Evolutionary conservation across 2,113 vertebrate genomes (phyloP), one percentile per base, ranked within the genome.

Genomic region (Platichthys flesus): DNA sequence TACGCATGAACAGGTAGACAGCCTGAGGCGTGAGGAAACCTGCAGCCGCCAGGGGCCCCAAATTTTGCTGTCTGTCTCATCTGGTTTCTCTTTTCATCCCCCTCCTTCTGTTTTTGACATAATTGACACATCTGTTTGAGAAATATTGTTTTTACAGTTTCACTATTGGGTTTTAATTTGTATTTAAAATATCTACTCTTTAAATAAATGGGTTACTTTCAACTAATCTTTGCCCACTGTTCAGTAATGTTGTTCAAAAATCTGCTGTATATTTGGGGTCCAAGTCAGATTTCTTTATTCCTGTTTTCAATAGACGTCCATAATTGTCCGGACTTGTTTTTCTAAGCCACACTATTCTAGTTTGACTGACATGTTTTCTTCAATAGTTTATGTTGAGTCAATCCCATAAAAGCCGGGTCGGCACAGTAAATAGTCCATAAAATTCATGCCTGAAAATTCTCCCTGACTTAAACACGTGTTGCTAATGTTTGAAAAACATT

Each of bases 21-120:
- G 64, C 70, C 71, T 23, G 15, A 83, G 79, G 71, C 63, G 60
- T 35, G 28, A 75, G 70, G 37, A 73, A 51, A 72, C 63, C 42
- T 60, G 69, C 54, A 49, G 40, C 26, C 60, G 72, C 60, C 20
- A 47, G 73, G 49, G 59, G 35, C 21, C 70, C 26, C 16, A 66
- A 69, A 73, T 66, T 49, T 23, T 62, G 23, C 52, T 58, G 52
- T 49, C 57, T 58, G 52, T 49, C 64, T 67, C 74, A n/a, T 4
- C 23, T 35, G 40, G 4, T 65, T 77, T 52, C 49, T 67, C 52
- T 58, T 3, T 31, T 42, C 59, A 10, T 55, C 35, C 9, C 9
- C 28, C 28, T 31, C 28, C 31, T 31, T 31, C 8, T 58, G 16
- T 69, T 26, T 42, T n/a, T 47, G 0, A 71, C 10, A 51, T 23